These are phyloP conservation scores for Falco columbarius DNA, from an alignment of 2,797 vertebrate genomes.

Conservation along the genomic window DNA sequence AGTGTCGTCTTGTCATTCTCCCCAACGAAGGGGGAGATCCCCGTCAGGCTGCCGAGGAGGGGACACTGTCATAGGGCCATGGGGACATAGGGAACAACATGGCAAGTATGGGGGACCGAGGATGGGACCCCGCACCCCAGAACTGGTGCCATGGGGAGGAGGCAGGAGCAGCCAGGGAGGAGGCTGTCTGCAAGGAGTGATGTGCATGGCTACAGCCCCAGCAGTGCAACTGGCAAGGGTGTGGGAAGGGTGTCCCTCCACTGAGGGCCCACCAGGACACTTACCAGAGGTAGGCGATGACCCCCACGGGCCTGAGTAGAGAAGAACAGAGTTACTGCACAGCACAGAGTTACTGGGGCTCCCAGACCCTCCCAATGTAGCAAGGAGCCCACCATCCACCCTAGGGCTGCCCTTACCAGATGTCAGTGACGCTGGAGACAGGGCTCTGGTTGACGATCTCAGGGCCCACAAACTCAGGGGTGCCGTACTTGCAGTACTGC, in stretches of 20 bases:
- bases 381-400: accelerated
- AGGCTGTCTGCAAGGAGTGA: background rate
- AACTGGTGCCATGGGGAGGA: background rate
- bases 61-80: background rate
- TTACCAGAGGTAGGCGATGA: slow-evolving; percentile 94
- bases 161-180: background rate
- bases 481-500: slow-evolving; percentile 95
- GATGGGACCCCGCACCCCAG: background rate
- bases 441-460: slow-evolving; percentile 97
- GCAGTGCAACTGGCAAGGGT: background rate
- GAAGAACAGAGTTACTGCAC: background rate
- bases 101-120: background rate
- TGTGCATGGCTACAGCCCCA: background rate
- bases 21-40: slow-evolving; percentile 95
- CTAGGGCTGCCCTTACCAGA: slow-evolving; percentile 82
- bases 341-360: accelerated
- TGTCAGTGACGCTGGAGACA: slow-evolving; percentile 90
- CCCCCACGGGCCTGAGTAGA: slow-evolving; percentile 88
- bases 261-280: background rate
- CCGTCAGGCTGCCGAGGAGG: slow-evolving; percentile 84
- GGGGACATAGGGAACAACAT: background rate
- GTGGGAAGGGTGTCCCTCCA: background rate
- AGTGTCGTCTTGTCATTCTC: slow-evolving; percentile 93
- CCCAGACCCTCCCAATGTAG: background rate
- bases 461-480: slow-evolving; percentile 94